A percentile compares a stretch with the other conserved stretches of the same genome.
These are phyloP conservation scores for Cottoperca gobio DNA, from an alignment of 2,797 vertebrate species.

Conservation along the genomic window DNA sequence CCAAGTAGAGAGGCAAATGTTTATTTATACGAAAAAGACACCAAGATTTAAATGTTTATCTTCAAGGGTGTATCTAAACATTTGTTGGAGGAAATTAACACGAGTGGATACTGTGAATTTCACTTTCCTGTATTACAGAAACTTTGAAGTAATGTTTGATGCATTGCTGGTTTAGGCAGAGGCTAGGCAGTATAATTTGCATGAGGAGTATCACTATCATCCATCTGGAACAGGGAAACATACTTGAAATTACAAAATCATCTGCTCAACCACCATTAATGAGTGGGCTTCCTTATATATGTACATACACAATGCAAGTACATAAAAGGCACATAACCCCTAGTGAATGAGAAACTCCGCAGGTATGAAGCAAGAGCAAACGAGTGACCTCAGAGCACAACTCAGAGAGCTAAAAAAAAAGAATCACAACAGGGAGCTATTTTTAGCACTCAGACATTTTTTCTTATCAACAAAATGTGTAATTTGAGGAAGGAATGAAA, in stretches of 20 bases:
- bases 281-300: not conserved
- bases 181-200: too few relatives aligned
- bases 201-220: not conserved
- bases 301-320: not conserved
- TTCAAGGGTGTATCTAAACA: conserved; percentile 19
- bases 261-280: not conserved
- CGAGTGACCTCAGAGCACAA: not conserved
- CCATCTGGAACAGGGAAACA: not conserved
- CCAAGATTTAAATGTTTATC: not conserved
- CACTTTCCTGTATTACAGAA: too few relatives aligned
- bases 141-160: too few relatives aligned
- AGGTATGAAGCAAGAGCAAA: conserved; percentile 52
- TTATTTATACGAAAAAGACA: not conserved
- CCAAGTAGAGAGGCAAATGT: not conserved
- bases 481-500: conserved; percentile 15
- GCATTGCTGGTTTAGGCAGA: too few relatives aligned
- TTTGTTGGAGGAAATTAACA: conserved; percentile 24
- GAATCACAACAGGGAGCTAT: conserved; percentile 48
- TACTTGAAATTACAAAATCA: not conserved
- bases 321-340: not conserved
- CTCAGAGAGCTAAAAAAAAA: conserved; percentile 65
- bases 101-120: too few relatives aligned
- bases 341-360: conserved; percentile 28
- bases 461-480: not conserved
- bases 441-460: conserved; percentile 53